Evolutionary conservation across 2,797 vertebrate genomes (phyloP).

Genomic region (Poeciliopsis paucimaculata): DNA sequence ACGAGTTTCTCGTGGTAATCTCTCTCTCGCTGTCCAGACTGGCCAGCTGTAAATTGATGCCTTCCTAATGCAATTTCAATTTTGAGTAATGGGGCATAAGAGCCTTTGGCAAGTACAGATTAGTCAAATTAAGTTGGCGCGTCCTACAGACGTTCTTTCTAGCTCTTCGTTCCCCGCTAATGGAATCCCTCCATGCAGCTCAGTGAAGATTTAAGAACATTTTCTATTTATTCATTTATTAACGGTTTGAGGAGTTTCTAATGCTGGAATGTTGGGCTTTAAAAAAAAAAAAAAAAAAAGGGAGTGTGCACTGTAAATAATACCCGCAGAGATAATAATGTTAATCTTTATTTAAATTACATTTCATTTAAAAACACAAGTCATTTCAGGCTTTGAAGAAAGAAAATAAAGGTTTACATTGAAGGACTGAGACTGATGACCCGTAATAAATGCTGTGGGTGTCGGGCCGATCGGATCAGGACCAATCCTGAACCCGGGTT

Average conservation of each 20-base stretch:
- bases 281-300: not conserved
- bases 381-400: not conserved
- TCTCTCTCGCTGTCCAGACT: slow-evolving; percentile 5
- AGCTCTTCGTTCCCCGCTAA: slow-evolving; percentile 4
- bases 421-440: slow-evolving; percentile 56
- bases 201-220: slow-evolving; percentile 2
- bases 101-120: slow-evolving; percentile 17
- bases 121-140: slow-evolving; percentile 15
- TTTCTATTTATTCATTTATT: not conserved
- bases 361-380: not conserved
- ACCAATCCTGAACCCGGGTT: slow-evolving; percentile 37
- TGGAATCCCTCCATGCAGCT: not conserved
- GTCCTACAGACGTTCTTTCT: slow-evolving; percentile 3
- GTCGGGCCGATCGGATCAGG: slow-evolving; percentile 49
- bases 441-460: slow-evolving; percentile 52
- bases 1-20: slow-evolving; percentile 4
- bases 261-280: not conserved
- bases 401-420: not conserved
- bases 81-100: slow-evolving; percentile 25
- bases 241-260: not conserved
- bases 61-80: slow-evolving; percentile 29
- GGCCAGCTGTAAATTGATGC: slow-evolving; percentile 20
- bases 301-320: not conserved
- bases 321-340: not conserved
- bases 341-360: slow-evolving; percentile 22